Evolutionary conservation across 2,888 invertebrate genomes (phyloP), one percentile per base, ranked within the genome.

Genomic region (Eledone cirrhosa): DNA sequence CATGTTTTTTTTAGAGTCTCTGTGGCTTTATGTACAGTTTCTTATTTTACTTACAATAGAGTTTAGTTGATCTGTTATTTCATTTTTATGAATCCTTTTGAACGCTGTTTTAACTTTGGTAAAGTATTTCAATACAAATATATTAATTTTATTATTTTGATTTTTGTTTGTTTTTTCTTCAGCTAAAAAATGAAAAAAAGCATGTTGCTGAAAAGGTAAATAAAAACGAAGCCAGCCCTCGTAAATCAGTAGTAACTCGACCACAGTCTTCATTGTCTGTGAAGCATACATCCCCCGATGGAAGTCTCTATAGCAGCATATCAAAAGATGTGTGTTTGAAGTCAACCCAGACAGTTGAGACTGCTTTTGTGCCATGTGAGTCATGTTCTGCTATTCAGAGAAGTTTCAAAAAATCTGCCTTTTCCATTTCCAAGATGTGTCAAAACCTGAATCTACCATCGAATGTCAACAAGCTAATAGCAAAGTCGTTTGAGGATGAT

Each of bases 311-410:
- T 81, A 41, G 65, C 77, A 59, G 81, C 33, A 86, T 87, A 19
- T 84, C 87, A 4, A 81, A 82, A 79, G 90, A 90, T 78, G 86
- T 87, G 22, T 88, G 86, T 80, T 88, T 86, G 81, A 91, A 90
- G 83, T 85, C 88, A 22, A 85, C 86, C 77, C 91, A 91, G 85
- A 91, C 91, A n/a, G 82, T 85, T 22, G 91, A 91, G 80, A 90
- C 91, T 5, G 88, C 89, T 0, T 90, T 91, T 84, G 87, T 89
- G 0, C 90, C 90, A 8, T 91, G 91, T 85, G 90, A 90, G 78
- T 85, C 89, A 0, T 91, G 91, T 83, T 85, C 86, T 65, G 78
- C 87, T 22, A 88, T 89, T n/a, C 91, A 91, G 84, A 86, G 84
- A 72, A 86, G 85, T 83, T 85, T 90, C 78, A 82, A 86, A 24